Conservation (phyloP, 2,113 vertebrate genomes). For the Platysternon megacephalum region DNA sequence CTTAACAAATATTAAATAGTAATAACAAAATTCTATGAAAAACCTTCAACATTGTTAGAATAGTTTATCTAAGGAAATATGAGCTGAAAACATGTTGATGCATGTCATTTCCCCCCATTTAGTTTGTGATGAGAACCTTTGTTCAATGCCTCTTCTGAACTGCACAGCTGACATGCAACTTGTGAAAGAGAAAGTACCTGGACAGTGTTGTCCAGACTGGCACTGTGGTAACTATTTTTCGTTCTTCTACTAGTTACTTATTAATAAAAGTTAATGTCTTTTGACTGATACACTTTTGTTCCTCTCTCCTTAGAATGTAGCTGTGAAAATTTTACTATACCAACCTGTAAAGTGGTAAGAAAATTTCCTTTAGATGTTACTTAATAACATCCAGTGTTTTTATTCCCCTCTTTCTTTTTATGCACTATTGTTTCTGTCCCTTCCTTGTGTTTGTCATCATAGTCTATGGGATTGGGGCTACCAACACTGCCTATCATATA, state of each 20-base stretch:
- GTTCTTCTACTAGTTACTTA: slow-evolving; percentile 16
- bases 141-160: slow-evolving; percentile 79
- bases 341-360: slow-evolving; percentile 91
- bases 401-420: not conserved
- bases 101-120: slow-evolving; percentile 18
- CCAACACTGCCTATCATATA: not conserved
- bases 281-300: not conserved
- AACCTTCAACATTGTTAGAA: not conserved
- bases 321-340: slow-evolving; percentile 84
- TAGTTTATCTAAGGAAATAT: not conserved
- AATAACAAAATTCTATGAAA: not conserved
- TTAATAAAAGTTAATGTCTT: not conserved
- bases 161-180: slow-evolving; percentile 87
- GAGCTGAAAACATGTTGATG: not conserved
- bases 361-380: slow-evolving; percentile 4
- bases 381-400: not conserved
- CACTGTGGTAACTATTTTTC: slow-evolving; percentile 87
- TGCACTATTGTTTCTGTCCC: not conserved
- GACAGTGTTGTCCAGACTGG: slow-evolving; percentile 89
- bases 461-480: not conserved
- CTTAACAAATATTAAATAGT: not conserved
- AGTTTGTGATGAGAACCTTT: slow-evolving; percentile 94
- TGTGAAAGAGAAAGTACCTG: slow-evolving; percentile 82
- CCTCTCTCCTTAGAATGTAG: slow-evolving; percentile 86
- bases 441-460: not conserved